A percentile compares a stretch with the other conserved stretches of the same genome.
These are phyloP conservation scores for Cheumatopsyche charites DNA, from an alignment of 1,140 invertebrate species.

Conservation along the genomic window DNA sequence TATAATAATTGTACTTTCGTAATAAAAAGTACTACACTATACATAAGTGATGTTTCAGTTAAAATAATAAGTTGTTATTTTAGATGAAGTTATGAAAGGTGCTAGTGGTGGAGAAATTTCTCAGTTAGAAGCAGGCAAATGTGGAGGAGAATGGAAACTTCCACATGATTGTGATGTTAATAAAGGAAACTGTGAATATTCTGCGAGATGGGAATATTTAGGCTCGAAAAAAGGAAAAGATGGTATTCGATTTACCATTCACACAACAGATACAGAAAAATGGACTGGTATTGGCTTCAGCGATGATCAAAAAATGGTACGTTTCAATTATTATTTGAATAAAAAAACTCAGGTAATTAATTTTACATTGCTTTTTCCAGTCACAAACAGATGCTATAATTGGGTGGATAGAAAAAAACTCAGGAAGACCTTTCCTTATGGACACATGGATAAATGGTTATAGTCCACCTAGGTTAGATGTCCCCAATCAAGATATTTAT, in stretches of 20 bases:
- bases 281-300: conserved; percentile 97
- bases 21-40: background rate
- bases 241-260: conserved; percentile 85
- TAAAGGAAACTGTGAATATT: conserved; percentile 81
- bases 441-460: conserved; percentile 87
- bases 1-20: no score
- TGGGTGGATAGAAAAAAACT: conserved; percentile 85
- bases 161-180: conserved; percentile 73
- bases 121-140: conserved; percentile 61
- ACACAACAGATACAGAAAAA: conserved; percentile 76
- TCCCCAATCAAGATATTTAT: conserved; percentile 73
- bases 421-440: conserved; percentile 80
- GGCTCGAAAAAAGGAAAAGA: conserved; percentile 70
- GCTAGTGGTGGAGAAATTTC: conserved; percentile 49
- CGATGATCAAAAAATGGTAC: conserved; percentile 83
- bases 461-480: conserved; percentile 76
- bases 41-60: no score
- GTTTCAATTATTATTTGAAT: background rate
- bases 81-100: conserved; percentile 41
- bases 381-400: conserved; percentile 83
- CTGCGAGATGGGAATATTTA: conserved; percentile 83
- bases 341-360: conserved; percentile 12
- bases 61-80: conserved; percentile 24
- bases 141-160: conserved; percentile 79
- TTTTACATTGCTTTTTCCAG: conserved; percentile 56